These are phyloP conservation scores for Orycteropus afer DNA, from an alignment of 2,113 vertebrate genomes.

Conservation along the genomic window DNA sequence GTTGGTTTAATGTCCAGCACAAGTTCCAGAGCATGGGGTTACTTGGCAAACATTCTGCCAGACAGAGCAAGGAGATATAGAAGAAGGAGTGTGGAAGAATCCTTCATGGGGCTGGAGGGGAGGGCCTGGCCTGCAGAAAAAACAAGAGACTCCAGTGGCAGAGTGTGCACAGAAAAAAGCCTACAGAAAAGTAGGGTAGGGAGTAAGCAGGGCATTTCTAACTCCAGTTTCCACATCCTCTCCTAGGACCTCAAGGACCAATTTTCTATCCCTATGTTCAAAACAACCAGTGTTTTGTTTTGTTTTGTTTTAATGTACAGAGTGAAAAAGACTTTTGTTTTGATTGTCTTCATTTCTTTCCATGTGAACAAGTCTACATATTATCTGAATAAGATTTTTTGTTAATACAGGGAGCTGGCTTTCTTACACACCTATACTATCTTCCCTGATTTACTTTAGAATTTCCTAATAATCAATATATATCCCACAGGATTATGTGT, in stretches of 20 bases:
- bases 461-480: neutral
- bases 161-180: neutral
- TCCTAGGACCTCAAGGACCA: neutral
- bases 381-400: neutral
- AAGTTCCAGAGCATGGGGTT: neutral
- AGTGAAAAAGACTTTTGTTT: slow-evolving; percentile 10
- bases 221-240: neutral
- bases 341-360: neutral
- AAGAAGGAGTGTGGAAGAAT: neutral
- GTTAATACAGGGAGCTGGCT: neutral
- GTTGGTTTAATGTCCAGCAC: neutral
- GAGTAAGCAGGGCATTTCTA: neutral
- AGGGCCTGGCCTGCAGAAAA: neutral
- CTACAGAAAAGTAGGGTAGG: neutral
- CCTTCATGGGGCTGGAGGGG: no score
- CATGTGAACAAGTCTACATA: neutral
- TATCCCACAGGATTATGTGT: neutral
- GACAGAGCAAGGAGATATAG: neutral
- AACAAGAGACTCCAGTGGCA: neutral
- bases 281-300: slow-evolving; percentile 9
- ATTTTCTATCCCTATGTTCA: neutral
- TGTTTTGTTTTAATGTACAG: slow-evolving; percentile 5
- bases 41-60: neutral
- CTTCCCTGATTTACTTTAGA: slow-evolving; percentile 4
- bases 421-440: neutral